Conservation (phyloP, 2,797 vertebrate species). For the Anisognathus igniventris region DNA sequence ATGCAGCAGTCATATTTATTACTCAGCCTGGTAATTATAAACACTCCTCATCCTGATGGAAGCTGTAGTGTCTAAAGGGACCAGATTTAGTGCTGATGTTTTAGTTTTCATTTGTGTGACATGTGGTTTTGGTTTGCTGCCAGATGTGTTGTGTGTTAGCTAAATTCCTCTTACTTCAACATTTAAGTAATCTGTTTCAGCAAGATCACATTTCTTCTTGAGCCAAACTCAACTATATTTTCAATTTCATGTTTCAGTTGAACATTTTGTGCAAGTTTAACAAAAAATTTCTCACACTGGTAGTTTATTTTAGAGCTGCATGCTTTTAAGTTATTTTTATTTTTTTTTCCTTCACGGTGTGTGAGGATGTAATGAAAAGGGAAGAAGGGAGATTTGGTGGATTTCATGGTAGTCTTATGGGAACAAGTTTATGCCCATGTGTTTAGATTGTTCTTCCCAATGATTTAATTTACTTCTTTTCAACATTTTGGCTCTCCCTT, state of each 20-base stretch:
- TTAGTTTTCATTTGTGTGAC: constrained; percentile 10
- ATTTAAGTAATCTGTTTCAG: background rate
- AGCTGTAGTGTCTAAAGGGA: background rate
- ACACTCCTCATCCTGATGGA: background rate
- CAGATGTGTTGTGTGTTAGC: background rate
- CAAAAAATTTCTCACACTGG: background rate
- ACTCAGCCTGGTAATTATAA: background rate
- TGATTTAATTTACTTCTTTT: background rate
- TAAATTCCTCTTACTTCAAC: background rate
- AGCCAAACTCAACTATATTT: background rate
- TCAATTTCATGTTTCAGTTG: background rate
- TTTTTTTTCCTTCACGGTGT: background rate
- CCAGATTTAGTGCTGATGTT: background rate
- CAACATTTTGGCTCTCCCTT: background rate
- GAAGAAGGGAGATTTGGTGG: background rate
- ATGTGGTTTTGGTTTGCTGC: background rate
- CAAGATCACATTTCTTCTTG: background rate
- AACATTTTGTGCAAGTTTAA: background rate
- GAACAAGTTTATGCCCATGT: background rate
- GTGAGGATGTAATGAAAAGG: background rate
- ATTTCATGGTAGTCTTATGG: background rate
- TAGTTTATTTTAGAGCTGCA: background rate
- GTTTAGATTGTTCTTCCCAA: background rate
- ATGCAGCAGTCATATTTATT: background rate
- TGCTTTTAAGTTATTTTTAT: background rate